A percentile compares a stretch with the other conserved stretches of the same genome.
phyloP scores from a whole-genome alignment of 2,797 vertebrate species.

The Lepidocolaptes lacrymiger region DNA sequence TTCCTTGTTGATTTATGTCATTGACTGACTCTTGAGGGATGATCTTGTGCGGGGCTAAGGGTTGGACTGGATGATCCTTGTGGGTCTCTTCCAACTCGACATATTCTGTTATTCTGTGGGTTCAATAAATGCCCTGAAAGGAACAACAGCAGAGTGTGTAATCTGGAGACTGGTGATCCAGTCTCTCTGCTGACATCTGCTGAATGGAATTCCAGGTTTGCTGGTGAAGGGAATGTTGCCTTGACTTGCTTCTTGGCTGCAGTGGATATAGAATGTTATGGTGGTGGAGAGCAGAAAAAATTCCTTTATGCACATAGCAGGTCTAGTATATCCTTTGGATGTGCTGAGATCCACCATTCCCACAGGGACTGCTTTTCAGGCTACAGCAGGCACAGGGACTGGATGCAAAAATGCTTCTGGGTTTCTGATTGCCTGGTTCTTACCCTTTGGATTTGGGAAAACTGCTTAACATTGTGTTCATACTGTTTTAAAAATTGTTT shows the following conservation, averaged over 20 bases:
- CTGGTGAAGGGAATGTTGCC: not conserved
- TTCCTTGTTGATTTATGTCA: not conserved
- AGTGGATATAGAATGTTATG: not conserved
- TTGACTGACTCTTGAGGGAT: not conserved
- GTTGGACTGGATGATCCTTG: not conserved
- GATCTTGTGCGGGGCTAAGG: not conserved
- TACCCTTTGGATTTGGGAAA: not conserved
- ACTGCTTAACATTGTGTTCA: not conserved
- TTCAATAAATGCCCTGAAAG: not conserved
- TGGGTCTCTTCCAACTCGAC: not conserved
- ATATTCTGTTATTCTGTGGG: not conserved
- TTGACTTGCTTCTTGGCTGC: constrained; percentile 5
- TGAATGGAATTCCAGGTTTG: constrained; percentile 24
- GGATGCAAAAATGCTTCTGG: not conserved
- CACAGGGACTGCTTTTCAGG: not conserved
- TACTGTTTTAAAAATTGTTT: not conserved
- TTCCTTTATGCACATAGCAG: not conserved
- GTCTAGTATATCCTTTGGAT: not conserved
- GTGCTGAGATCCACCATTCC: not conserved
- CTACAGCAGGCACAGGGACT: not conserved
- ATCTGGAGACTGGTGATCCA: accelerated
- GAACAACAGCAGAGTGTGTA: not conserved
- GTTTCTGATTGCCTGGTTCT: not conserved
- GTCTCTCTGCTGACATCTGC: not conserved
- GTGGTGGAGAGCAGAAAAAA: not conserved